Evolutionary conservation across 2,113 vertebrate species (phyloP).

Genomic region (Glareola pratincola): DNA sequence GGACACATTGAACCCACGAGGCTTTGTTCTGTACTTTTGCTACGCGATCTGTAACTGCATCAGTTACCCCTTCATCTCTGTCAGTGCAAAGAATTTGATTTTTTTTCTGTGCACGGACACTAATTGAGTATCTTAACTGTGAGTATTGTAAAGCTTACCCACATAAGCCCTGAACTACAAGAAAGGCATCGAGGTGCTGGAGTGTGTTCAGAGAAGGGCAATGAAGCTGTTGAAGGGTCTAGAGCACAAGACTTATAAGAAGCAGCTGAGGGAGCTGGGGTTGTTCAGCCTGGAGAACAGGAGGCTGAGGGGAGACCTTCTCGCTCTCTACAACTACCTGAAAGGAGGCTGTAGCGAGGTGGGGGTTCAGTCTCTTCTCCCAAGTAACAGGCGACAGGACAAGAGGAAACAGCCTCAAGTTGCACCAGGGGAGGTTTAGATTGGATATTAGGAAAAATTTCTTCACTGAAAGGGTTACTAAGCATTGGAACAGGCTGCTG

Average conservation of each 20-base stretch:
- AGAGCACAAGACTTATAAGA: rapidly evolving
- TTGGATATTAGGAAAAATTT: background rate
- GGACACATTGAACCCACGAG: background rate
- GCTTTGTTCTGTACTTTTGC: background rate
- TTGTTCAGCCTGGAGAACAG: background rate
- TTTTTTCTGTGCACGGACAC: background rate
- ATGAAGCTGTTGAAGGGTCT: rapidly evolving
- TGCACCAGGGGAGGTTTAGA: background rate
- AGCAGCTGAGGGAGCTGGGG: rapidly evolving
- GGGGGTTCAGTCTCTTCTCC: background rate
- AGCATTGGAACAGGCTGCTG: background rate
- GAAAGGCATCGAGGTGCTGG: background rate
- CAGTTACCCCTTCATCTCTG: background rate
- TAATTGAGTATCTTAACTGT: background rate
- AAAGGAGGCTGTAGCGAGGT: rapidly evolving
- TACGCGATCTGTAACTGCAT: background rate
- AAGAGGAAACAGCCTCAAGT: background rate
- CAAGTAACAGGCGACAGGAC: rapidly evolving
- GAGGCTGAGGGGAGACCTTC: background rate
- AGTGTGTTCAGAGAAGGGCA: rapidly evolving
- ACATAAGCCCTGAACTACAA: background rate
- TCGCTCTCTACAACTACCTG: rapidly evolving
- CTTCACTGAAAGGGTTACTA: background rate
- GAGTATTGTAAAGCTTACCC: background rate
- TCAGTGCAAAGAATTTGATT: background rate